phyloP scores from a whole-genome alignment of 2,113 vertebrate species.

The Collichthys lucidus region DNA sequence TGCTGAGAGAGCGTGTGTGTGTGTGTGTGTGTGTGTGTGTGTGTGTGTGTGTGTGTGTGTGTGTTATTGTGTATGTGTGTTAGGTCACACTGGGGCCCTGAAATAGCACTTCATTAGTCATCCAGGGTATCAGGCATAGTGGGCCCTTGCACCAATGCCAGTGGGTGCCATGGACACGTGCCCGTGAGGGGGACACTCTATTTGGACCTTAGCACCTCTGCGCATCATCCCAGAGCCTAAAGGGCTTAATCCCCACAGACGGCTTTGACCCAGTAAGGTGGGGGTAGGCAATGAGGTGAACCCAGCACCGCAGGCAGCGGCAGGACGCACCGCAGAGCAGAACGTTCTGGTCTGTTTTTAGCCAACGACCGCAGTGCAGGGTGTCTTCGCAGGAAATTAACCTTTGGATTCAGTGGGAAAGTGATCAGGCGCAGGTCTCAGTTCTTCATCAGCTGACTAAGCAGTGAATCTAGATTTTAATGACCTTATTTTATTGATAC shows the following conservation, averaged over 20 bases:
- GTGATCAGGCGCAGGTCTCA: constrained; percentile 29
- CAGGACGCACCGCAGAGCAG: constrained; percentile 70
- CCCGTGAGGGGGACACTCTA: constrained; percentile 70
- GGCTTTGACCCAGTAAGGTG: constrained; percentile 75
- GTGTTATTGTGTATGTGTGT: constrained; percentile 56
- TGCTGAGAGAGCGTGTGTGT: constrained; percentile 62
- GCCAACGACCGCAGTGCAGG: constrained; percentile 47
- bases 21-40: constrained; percentile 47
- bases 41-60: constrained; percentile 52
- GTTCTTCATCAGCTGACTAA: constrained; percentile 20
- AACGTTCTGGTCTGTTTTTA: constrained; percentile 78
- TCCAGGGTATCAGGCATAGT: constrained; percentile 66
- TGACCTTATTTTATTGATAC: constrained; percentile 8
- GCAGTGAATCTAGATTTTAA: not conserved
- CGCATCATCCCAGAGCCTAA: constrained; percentile 63
- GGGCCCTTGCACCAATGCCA: constrained; percentile 62
- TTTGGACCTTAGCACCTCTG: constrained; percentile 75
- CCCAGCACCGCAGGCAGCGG: constrained; percentile 68
- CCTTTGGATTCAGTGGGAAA: constrained; percentile 39
- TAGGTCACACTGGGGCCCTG: constrained; percentile 74
- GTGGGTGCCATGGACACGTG: constrained; percentile 62
- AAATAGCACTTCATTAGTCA: constrained; percentile 86
- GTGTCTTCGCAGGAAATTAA: constrained; percentile 42
- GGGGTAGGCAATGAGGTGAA: constrained; percentile 76
- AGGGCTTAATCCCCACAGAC: constrained; percentile 67